Conservation (phyloP, 2,888 invertebrate genomes). For the Agriopis leucophaearia region DNA sequence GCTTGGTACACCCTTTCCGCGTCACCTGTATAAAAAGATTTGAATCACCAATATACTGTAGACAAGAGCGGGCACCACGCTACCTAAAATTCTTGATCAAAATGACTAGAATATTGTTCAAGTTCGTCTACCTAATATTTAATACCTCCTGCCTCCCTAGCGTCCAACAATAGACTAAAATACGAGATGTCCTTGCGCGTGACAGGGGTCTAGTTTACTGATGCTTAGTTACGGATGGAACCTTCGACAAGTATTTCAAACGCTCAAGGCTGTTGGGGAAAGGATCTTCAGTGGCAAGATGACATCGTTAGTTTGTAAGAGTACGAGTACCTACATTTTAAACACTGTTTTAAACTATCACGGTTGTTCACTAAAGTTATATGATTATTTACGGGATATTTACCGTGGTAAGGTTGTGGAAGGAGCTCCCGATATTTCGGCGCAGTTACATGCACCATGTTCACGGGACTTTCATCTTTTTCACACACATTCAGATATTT, state of each 20-base stretch:
- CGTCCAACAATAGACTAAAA: conserved; percentile 16
- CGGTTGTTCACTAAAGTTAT: too few species aligned
- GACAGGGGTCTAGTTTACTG: conserved; percentile 32
- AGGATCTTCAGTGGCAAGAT: not conserved
- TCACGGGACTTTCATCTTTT: too few species aligned
- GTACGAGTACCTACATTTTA: not conserved
- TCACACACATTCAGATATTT: too few species aligned
- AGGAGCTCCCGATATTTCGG: too few species aligned
- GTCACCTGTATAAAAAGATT: too few species aligned
- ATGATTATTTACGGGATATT: too few species aligned
- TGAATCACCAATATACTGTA: too few species aligned
- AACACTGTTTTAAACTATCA: too few species aligned
- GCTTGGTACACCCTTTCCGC: too few species aligned
- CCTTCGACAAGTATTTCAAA: conserved; percentile 13
- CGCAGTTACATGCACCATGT: too few species aligned
- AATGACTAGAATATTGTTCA: not conserved
- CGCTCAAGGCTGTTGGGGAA: conserved; percentile 1
- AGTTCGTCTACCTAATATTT: not conserved
- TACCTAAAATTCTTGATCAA: conserved; percentile 4
- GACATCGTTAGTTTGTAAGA: not conserved
- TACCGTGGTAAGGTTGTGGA: too few species aligned
- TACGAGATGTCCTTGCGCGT: conserved; percentile 9
- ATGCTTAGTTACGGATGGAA: not conserved
- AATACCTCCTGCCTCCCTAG: not conserved
- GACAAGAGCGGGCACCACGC: too few species aligned